Evolutionary conservation across 2,797 vertebrate genomes (phyloP).

Genomic region (Thaleichthys pacificus): DNA sequence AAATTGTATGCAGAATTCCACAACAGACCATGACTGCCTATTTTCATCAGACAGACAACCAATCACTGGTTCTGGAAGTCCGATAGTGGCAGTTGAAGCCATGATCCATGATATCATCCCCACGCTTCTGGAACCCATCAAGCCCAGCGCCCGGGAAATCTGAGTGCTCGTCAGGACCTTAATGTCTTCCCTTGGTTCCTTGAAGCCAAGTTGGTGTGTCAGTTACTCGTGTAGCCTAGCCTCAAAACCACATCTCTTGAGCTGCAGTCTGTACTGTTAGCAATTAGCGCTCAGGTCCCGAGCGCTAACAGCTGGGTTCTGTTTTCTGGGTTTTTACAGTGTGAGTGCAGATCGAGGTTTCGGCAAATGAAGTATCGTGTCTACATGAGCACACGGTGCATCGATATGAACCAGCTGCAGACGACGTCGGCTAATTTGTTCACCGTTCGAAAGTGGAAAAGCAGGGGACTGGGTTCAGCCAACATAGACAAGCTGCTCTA

Average conservation of each 20-base stretch:
- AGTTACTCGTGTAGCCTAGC: conserved; percentile 39
- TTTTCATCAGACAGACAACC: background rate
- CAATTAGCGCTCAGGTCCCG: conserved; percentile 56
- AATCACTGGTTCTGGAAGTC: background rate
- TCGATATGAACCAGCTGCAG: conserved; percentile 61
- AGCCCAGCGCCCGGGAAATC: background rate
- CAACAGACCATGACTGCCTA: background rate
- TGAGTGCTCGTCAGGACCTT: conserved; percentile 43
- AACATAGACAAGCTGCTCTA: conserved; percentile 13
- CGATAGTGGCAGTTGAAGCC: background rate
- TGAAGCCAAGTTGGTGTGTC: conserved; percentile 45
- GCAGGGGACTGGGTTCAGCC: background rate
- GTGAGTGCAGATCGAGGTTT: conserved; percentile 43
- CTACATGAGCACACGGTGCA: conserved; percentile 34
- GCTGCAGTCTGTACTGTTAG: conserved; percentile 59
- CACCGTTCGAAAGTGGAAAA: background rate
- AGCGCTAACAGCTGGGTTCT: conserved; percentile 61
- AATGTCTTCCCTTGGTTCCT: conserved; percentile 53
- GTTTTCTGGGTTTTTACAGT: conserved; percentile 47
- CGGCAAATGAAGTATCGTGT: conserved; percentile 48
- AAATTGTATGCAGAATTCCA: too few species aligned
- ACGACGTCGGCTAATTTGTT: conserved; percentile 33
- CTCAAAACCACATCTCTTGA: background rate
- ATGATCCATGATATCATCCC: background rate
- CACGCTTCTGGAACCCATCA: background rate